phyloP scores from a whole-genome alignment of 2,888 invertebrate species.

The Eutolmus rufibarbis region DNA sequence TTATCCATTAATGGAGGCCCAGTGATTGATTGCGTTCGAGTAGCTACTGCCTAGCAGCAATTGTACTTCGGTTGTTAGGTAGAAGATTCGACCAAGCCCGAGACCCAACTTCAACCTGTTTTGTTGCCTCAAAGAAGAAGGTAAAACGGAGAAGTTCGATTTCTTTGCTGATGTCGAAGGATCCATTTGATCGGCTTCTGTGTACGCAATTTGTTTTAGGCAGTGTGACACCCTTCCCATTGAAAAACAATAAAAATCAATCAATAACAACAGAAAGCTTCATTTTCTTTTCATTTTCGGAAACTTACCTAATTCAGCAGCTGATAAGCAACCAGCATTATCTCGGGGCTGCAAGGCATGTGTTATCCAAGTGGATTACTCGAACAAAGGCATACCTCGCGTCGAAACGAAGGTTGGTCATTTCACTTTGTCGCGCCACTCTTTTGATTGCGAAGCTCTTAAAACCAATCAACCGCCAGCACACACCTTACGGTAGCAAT shows the following conservation, averaged over 20 bases:
- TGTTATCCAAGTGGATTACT: not conserved
- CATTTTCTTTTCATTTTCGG: not conserved
- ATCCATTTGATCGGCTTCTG: constrained; percentile 27
- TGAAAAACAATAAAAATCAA: constrained; percentile 24
- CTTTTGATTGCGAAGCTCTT: not conserved
- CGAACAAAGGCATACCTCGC: not conserved
- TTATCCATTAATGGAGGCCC: constrained; percentile 27
- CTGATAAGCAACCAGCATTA: not conserved
- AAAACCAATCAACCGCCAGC: not conserved
- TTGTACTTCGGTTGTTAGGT: not conserved
- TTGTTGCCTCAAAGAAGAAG: not conserved
- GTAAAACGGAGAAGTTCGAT: not conserved
- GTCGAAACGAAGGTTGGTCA: not conserved
- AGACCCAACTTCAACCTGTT: constrained; percentile 11
- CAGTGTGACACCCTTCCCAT: constrained; percentile 7
- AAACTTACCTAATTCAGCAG: constrained; percentile 21
- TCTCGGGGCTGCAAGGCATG: not conserved
- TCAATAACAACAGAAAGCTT: not conserved
- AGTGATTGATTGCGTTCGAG: constrained; percentile 26
- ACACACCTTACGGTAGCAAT: not conserved
- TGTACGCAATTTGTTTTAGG: constrained; percentile 37
- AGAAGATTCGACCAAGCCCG: not conserved
- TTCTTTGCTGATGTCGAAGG: constrained; percentile 23
- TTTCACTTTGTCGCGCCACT: not conserved
- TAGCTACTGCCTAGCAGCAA: constrained; percentile 5